Evolutionary conservation across 1,140 invertebrate genomes (phyloP), one percentile per base, ranked within the genome.

Genomic region (Scaptomyza hsui): DNA sequence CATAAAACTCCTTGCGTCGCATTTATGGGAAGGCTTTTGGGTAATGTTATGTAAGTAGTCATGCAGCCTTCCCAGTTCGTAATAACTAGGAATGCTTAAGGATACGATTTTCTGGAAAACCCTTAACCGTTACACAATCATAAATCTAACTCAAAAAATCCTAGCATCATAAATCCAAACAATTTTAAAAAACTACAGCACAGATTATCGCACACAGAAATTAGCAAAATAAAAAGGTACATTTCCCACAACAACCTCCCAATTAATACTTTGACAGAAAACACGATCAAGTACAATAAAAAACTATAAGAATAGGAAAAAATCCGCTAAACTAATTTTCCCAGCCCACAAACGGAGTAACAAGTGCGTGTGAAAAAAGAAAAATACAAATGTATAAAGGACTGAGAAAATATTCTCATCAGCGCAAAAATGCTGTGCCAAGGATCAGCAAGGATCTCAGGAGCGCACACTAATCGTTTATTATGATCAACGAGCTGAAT

Each of bases 401-500:
- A 10, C 29, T 26, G 9, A 74, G 48, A 57, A 72, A 45, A 69
- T 32, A 16, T 71, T 76, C 72, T 64, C 69, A 86, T 68, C 62
- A 48, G 49, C 49, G 59, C 59, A 75, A 79, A 75, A 67, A 79
- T 68, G 48, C 48, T 37, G 37, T n/a, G 24, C 19, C 45, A 72
- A 57, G 56, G 82, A 81, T 81, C 78, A 72, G 82, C 82, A 64
- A 82, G 82, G 82, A 75, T 86, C 63, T 37, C 29, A 9, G 29
- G 29, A 39, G 70, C 52, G 61, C 69, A 37, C 42, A 88, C 78
- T 86, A 88, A 86, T 86, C 82, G 78, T 86, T 88, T 86, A 88
- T 86, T 86, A 70, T 88, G 78, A 86, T 86, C 82, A 86, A 88
- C 82, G 82, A 82, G 75, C 82, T 86, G 82, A 75, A 88, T 86